A percentile compares a stretch with the other conserved stretches of the same genome.
These are phyloP conservation scores for Platynereis dumerilii DNA, from an alignment of 2,888 invertebrate genomes.

Conservation along the genomic window DNA sequence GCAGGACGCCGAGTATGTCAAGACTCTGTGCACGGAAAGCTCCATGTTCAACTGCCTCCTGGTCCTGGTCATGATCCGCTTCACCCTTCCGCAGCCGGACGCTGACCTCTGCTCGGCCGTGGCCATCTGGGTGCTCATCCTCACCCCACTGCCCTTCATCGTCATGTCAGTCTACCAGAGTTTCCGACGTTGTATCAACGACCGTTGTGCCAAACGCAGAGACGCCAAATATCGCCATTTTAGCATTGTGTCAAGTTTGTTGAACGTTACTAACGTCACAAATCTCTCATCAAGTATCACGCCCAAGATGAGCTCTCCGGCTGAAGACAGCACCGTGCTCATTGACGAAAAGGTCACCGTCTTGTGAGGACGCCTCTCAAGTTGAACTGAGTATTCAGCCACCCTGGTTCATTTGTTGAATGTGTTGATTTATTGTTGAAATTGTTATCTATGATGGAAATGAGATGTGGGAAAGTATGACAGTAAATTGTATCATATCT, in stretches of 20 bases:
- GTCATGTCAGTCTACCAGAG: slow-evolving; percentile 25
- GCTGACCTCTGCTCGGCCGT: slow-evolving; percentile 55
- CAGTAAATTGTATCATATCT: no score
- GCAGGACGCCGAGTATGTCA: slow-evolving; percentile 47
- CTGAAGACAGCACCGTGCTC: slow-evolving; percentile 24
- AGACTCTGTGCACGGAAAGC: slow-evolving; percentile 56
- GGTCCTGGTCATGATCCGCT: slow-evolving; percentile 53
- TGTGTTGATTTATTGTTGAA: no score
- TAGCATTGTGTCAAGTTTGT: slow-evolving; percentile 30
- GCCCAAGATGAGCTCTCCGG: slow-evolving; percentile 21
- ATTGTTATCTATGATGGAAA: no score
- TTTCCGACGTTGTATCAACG: slow-evolving; percentile 3
- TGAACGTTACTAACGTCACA: slow-evolving; percentile 29
- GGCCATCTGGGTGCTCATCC: slow-evolving; percentile 59
- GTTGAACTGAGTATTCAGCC: not conserved
- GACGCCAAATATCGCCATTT: slow-evolving; percentile 29
- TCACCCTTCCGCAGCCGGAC: slow-evolving; percentile 54
- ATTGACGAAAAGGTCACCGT: slow-evolving; percentile 34
- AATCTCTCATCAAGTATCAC: slow-evolving; percentile 27
- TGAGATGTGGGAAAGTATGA: no score
- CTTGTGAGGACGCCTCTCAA: slow-evolving; percentile 15
- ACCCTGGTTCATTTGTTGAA: no score
- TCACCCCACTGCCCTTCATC: slow-evolving; percentile 34
- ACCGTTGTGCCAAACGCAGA: slow-evolving; percentile 19
- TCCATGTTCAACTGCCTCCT: slow-evolving; percentile 58